These are phyloP conservation scores for Ypsolopha sequella DNA, from an alignment of 2,888 invertebrate species.

Conservation along the genomic window DNA sequence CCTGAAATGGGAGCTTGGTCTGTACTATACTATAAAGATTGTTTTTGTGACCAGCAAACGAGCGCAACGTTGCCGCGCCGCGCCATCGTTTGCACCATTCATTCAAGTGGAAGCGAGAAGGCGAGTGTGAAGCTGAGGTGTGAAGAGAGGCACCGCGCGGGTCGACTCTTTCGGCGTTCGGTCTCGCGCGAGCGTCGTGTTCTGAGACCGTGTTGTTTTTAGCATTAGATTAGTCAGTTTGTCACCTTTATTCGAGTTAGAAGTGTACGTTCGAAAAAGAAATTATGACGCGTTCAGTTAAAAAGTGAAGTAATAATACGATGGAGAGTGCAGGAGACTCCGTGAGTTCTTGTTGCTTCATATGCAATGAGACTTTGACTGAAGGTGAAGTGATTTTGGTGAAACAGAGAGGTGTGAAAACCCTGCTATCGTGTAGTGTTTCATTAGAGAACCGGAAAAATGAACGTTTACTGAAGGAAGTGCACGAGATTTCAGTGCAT, in stretches of 20 bases:
- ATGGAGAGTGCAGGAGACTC: not conserved
- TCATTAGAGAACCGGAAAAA: too few species aligned
- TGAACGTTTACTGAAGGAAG: too few species aligned
- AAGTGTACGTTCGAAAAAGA: not conserved
- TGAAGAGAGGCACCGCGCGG: constrained; percentile 1
- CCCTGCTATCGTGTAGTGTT: too few species aligned
- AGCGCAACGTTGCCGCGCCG: constrained; percentile 2
- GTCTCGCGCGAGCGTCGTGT: constrained; percentile 1
- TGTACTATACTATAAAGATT: constrained; percentile 1
- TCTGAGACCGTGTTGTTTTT: constrained; percentile 2
- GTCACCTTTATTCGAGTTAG: constrained; percentile 5
- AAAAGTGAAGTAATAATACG: not conserved
- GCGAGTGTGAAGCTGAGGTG: not conserved
- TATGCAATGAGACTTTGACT: too few species aligned
- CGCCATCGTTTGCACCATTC: constrained; percentile 1
- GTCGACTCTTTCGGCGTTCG: constrained; percentile 1
- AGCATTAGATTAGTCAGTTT: constrained; percentile 1
- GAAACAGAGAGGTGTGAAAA: too few species aligned
- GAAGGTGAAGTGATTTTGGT: too few species aligned
- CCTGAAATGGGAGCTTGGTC: constrained; percentile 10
- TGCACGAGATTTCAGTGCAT: too few species aligned
- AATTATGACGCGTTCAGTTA: not conserved
- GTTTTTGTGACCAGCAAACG: constrained; percentile 2
- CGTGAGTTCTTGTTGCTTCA: too few species aligned
- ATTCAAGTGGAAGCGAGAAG: not conserved